Evolutionary conservation across 2,888 invertebrate genomes (phyloP), one percentile per base, ranked within the genome.

Genomic region (Azorinus chamasolen): DNA sequence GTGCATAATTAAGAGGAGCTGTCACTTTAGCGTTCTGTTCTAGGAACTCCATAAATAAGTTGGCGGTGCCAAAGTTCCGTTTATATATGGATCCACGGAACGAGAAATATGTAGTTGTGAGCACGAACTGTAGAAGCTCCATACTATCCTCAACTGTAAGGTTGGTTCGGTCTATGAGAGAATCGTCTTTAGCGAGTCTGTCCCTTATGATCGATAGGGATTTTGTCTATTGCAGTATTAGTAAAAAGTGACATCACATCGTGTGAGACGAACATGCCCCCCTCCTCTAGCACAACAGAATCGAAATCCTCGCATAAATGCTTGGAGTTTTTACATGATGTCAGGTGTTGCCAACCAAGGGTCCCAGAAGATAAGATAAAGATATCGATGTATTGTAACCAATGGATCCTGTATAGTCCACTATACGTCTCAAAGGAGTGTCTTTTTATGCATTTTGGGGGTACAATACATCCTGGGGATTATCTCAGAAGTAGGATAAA

Each of bases 321-420:
- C 20, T 45, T 45, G 6, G 45, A 45, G 45, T 45, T 45, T 20
- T 45, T 45, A 45, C 45, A 45, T 45, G 45, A 16, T 45, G 20
- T 4, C 20, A 45, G 14, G 45, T 45, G n/a, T 45, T n/a, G 45
- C 20, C 45, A 5, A 45, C 45, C 5, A 20, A 45, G 6, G 45
- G 45, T 45, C 45, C n/a, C 5, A 45, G 5, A 5, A 45, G 4
- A 45, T 45, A 5, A 18, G 45, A 5, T 45, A 45, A 20, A n/a
- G 14, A 41, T 41, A n/a, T 45, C n/a, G 45, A 45, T n/a, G n/a
- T 45, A 45, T 45, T 45, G 20, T 45, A 20, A 5, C 20, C 4
- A 45, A 45, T 45, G 10, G 32, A 32, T 45, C 45, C 45, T 45
- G 45, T 45, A 14, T 45, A 45, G 20, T 45, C 45, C n/a, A 45